Base-by-base conservation (phyloP, 2,797 vertebrate genomes). In the Lophius americanus region DNA sequence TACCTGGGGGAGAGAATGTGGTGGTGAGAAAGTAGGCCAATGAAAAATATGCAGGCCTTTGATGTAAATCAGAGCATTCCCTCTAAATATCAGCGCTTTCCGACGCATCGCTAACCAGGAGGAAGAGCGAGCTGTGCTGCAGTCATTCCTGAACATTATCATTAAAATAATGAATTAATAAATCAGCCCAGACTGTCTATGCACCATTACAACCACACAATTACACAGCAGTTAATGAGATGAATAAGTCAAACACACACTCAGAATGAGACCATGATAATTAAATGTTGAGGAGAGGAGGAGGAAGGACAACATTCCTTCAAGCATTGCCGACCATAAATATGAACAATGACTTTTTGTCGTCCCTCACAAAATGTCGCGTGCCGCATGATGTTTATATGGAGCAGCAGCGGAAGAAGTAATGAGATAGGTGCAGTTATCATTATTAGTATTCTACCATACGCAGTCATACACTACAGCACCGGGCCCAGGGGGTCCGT, bases 1-100 rank as follows among this genome's bases (percentile, higher is more conserved):
- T 94, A 97, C 92, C 97, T 98, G 91, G 76, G 73, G 89, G 88
- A 90, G 79, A 87, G 84, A 88, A 81, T 38, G 79, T 77, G 82
- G 75, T 79, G 78, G 81, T 89, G 82, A 86, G 77, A 91, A 92
- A 93, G 88, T 92, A 93, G 92, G 92, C 87, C 91, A 92, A 84
- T 62, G 89, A 88, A 89, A 90, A 92, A 93, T 86, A 92, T 90
- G 84, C 84, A 44, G 65, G 63, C 70, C 90, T 93, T 92, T 93
- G 91, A 92, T 93, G 90, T 90, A 91, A 92, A 92, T 91, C 90
- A 90, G 90, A 90, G 84, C 84, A 78, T 89, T 90, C 80, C 78
- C 85, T 90, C 87, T 88, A 89, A 91, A 90, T 89, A 89, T 88
- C 80, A 85, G 78, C 85, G 78, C 80, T 84, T 88, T 87, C 75